Conservation (phyloP, 64 coral and sea anemone genomes). For the Anthopleura sola region DNA sequence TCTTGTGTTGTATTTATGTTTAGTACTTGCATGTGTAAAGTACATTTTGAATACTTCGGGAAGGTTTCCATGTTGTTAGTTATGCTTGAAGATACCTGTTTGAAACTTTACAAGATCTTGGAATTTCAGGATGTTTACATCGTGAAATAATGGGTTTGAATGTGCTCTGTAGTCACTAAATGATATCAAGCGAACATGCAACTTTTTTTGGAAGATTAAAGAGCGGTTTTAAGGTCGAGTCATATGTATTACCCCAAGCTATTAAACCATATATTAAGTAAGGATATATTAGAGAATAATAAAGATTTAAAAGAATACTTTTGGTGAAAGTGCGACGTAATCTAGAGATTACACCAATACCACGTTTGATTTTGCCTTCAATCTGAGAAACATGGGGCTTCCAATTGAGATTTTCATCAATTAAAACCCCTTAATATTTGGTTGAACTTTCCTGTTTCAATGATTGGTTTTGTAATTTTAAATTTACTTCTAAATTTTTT, state of each 20-base stretch:
- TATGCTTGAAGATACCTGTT: constrained; percentile 27
- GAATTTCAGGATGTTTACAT: constrained; percentile 38
- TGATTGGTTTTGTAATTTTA: background rate
- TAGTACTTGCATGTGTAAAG: constrained; percentile 21
- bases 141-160: constrained; percentile 19
- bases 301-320: too few relatives aligned
- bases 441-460: too few relatives aligned
- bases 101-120: constrained; percentile 30
- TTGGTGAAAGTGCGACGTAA: too few relatives aligned
- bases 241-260: constrained; percentile 16
- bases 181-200: constrained; percentile 23
- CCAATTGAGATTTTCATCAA: too few relatives aligned
- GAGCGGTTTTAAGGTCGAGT: constrained; percentile 9
- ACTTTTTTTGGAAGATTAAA: constrained; percentile 29
- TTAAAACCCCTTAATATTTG: too few relatives aligned
- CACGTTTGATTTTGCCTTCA: too few relatives aligned
- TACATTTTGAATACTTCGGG: constrained; percentile 19
- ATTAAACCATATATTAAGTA: background rate
- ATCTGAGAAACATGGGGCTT: too few relatives aligned
- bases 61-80: constrained; percentile 14
- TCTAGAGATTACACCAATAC: too few relatives aligned
- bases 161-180: constrained; percentile 28
- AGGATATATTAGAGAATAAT: background rate
- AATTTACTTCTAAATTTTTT: background rate
- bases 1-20: constrained; percentile 33